Base-by-base conservation (phyloP, 2,113 vertebrate genomes). In the Proteles cristata region DNA sequence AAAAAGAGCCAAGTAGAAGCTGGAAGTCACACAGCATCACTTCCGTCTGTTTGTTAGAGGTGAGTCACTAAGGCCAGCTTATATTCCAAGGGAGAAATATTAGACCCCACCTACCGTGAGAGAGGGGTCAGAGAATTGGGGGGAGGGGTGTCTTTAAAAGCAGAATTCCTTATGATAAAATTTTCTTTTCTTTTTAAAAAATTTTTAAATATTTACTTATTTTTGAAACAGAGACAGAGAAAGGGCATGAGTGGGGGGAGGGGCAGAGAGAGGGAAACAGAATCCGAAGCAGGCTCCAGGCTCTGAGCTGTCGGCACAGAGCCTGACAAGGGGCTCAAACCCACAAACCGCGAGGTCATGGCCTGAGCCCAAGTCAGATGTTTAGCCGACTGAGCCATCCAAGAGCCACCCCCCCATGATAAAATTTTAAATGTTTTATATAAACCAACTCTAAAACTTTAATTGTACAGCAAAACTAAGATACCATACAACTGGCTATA, bases 111-210 rank as follows among this genome's bases (percentile, higher is more conserved):
- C 77, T 74, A 39, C 33, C 15, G 1, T 68, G 45, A 83, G 45
- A 48, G 50, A 90, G 73, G 28, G 11, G 53, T n/a, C 61, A 53
- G 68, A 93, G 63, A 68, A 53, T 87, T 39, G 33, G 33, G 77
- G 82, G 63, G 66, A 16, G 26, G 31, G 23, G 31, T 71, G 39
- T 83, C 83, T 96, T 83, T 66, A 93, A 90, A 85, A 69, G 33
- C 33, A 53, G 68, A 90, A 92, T 86, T 63, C 17, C 94, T 84
- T 63, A 17, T 66, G 39, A 71, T 55, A 35, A 97, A 92, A 93
- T 48, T 50, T 33, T 86, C 50, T 50, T 50, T 50, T 50, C 50
- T 50, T 12, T 50, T 50, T 50, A 86, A 77, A 69, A 50, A 50
- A 50, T 14, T 14, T 50, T 14, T 50, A 12, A 50, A 50, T 50